A percentile compares a stretch with the other conserved stretches of the same genome.
Evolutionary conservation across 2,113 vertebrate genomes (phyloP).

Genomic region (Nannobrachium achirus): DNA sequence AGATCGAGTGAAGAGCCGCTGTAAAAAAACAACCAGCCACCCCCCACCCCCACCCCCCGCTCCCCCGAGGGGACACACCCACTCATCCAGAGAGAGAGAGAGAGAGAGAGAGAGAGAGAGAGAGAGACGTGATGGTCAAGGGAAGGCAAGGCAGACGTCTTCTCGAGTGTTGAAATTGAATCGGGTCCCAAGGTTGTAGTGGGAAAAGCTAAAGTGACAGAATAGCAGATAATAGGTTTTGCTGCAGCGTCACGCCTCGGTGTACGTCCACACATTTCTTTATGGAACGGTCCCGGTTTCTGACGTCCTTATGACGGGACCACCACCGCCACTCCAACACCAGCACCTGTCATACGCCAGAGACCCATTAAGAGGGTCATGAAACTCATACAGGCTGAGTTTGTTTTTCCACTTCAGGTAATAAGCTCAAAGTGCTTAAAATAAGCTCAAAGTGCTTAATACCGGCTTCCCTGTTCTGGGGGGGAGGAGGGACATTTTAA

Average conservation of each 20-base stretch:
- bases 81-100: constrained; percentile 38
- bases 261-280: constrained; percentile 82
- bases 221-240: constrained; percentile 83
- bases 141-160: constrained; percentile 67
- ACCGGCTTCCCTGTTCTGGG: no score
- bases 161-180: constrained; percentile 81
- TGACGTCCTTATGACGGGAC: constrained; percentile 79
- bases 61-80: constrained; percentile 69
- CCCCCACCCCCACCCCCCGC: no score
- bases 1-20: constrained; percentile 68
- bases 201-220: constrained; percentile 81
- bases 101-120: constrained; percentile 17
- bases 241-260: constrained; percentile 81
- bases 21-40: constrained; percentile 70
- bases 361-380: constrained; percentile 27
- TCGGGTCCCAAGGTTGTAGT: constrained; percentile 79
- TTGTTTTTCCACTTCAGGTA: no score
- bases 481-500: no score
- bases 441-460: no score
- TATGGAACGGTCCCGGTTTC: constrained; percentile 72
- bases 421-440: no score
- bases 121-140: constrained; percentile 61
- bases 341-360: constrained; percentile 49
- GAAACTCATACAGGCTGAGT: no score
- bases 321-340: constrained; percentile 52